Conservation (phyloP, 1,140 invertebrate species). For the Euwallacea fornicatus region DNA sequence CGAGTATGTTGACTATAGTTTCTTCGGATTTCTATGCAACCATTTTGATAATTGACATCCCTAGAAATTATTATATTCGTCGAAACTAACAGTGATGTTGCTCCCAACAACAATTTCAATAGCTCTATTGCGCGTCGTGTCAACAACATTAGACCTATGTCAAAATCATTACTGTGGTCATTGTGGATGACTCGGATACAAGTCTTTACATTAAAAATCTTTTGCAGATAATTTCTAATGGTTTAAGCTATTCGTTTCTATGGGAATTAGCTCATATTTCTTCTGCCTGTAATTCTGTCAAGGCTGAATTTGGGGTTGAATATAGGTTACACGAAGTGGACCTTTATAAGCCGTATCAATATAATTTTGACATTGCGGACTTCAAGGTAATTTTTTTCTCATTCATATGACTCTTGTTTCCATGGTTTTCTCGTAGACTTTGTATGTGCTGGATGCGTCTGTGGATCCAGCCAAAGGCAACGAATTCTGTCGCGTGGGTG, state of each 20-base stretch:
- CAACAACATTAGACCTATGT: too few species aligned
- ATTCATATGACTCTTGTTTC: not conserved
- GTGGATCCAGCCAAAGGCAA: conserved; percentile 79
- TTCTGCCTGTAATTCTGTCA: conserved; percentile 38
- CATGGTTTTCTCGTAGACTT: conserved; percentile 61
- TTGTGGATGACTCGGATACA: too few species aligned
- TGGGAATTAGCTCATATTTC: conserved; percentile 66
- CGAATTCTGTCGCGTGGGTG: conserved; percentile 86
- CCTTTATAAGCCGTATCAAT: conserved; percentile 56
- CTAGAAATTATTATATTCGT: not conserved
- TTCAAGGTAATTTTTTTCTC: conserved; percentile 61
- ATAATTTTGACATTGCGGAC: conserved; percentile 64
- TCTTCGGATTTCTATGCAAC: too few species aligned
- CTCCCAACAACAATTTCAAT: too few species aligned
- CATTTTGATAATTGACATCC: not conserved
- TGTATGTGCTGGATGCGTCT: conserved; percentile 79
- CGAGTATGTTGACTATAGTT: too few species aligned
- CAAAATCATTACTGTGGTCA: too few species aligned
- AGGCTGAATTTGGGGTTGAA: conserved; percentile 48
- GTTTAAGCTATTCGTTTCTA: conserved; percentile 76
- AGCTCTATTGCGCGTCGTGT: too few species aligned
- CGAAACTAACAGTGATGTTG: not conserved
- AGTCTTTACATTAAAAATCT: not conserved
- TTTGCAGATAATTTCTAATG: conserved; percentile 62
- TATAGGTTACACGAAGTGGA: conserved; percentile 54